Evolutionary conservation across 2,888 invertebrate genomes (phyloP).

Genomic region (Amphipyra tragopoginis): DNA sequence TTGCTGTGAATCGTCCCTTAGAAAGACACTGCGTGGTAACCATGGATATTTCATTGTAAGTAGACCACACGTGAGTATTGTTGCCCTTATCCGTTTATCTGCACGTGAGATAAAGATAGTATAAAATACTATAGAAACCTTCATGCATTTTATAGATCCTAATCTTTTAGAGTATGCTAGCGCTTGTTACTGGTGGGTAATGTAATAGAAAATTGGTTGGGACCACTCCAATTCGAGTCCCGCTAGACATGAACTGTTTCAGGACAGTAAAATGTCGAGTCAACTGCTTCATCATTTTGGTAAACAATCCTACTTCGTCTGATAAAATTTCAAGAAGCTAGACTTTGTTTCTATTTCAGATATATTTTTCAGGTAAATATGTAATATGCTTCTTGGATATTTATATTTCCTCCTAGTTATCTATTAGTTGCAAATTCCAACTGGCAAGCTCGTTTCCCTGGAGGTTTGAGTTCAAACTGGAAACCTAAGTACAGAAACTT

Average conservation of each 20-base stretch:
- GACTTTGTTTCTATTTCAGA: too few species aligned
- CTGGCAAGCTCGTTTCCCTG: too few species aligned
- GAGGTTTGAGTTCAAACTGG: too few species aligned
- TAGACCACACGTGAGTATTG: neutral
- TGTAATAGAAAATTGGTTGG: conserved; percentile 51
- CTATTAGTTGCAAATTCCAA: too few species aligned
- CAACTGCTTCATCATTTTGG: conserved; percentile 23
- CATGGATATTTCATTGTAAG: neutral
- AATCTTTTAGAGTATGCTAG: conserved; percentile 49
- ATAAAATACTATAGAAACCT: conserved; percentile 12
- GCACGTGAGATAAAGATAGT: conserved; percentile 1
- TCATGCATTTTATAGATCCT: conserved; percentile 47
- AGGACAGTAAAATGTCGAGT: conserved; percentile 23
- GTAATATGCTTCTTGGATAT: too few species aligned
- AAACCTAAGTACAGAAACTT: too few species aligned
- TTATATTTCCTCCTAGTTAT: too few species aligned
- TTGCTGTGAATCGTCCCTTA: too few species aligned
- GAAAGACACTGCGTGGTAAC: neutral
- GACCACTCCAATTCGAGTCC: conserved; percentile 42
- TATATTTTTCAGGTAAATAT: too few species aligned
- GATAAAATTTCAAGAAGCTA: conserved; percentile 2
- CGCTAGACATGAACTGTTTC: conserved; percentile 19
- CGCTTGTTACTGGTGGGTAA: conserved; percentile 30
- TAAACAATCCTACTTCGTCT: conserved; percentile 14
- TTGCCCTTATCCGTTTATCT: conserved; percentile 8